Evolutionary conservation across 2,113 vertebrate species (phyloP).

Genomic region (Suricata suricatta): DNA sequence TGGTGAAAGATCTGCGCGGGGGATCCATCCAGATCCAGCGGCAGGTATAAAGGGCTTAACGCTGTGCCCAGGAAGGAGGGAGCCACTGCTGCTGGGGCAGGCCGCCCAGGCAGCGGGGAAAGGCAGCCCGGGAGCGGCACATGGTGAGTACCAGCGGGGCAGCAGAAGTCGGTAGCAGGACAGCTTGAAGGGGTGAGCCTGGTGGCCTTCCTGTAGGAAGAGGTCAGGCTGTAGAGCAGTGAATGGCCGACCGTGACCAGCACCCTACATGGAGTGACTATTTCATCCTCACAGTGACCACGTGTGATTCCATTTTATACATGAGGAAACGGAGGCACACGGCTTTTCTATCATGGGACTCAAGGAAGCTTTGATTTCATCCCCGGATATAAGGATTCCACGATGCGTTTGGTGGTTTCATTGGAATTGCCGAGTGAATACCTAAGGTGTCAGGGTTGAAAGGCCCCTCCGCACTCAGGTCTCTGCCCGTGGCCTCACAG

Average conservation of each 20-base stretch:
- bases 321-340: background rate
- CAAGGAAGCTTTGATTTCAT: constrained; percentile 50
- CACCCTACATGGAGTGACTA: no score
- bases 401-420: constrained; percentile 53
- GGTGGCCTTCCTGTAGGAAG: background rate
- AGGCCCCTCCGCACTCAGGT: background rate
- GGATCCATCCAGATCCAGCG: background rate
- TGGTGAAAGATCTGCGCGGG: background rate
- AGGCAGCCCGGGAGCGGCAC: background rate
- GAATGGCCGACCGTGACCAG: accelerated
- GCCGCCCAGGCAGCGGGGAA: background rate
- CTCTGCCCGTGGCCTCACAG: background rate
- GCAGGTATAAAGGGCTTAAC: background rate
- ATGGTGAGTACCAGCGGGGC: accelerated
- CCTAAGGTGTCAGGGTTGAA: constrained; percentile 49
- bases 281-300: background rate
- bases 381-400: constrained; percentile 45
- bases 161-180: background rate
- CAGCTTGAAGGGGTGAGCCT: background rate
- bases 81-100: background rate
- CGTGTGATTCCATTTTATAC: accelerated
- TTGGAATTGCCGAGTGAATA: background rate
- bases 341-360: constrained; percentile 48
- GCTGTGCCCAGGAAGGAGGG: background rate
- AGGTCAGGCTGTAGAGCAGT: background rate